phyloP scores from a whole-genome alignment of 2,113 vertebrate genomes.

The Empidonax alnorum region DNA sequence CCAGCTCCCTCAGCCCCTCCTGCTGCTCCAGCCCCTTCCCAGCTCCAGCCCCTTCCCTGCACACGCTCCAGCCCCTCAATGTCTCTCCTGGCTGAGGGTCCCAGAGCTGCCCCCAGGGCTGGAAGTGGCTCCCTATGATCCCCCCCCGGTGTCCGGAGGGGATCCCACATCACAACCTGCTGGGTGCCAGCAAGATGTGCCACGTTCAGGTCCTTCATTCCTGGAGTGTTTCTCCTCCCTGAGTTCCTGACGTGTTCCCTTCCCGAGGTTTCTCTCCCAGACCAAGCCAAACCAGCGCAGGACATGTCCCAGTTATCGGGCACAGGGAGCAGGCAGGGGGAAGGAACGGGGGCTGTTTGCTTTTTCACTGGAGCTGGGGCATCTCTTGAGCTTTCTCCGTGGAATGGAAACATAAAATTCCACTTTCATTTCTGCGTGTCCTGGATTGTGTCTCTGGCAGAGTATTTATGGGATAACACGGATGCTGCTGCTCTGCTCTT shows the following conservation, averaged over 20 bases:
- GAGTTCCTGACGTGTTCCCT: accelerated
- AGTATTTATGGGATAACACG: not conserved
- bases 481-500: not conserved
- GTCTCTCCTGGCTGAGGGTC: not conserved
- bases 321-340: accelerated
- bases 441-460: not conserved
- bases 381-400: not conserved
- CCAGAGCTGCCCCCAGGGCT: not conserved
- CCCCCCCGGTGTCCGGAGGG: no score
- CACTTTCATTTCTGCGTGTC: not conserved
- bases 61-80: not conserved
- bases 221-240: not conserved
- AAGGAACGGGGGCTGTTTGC: not conserved
- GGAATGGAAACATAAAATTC: not conserved
- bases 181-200: accelerated
- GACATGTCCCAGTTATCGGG: not conserved
- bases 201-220: accelerated
- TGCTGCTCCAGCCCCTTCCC: not conserved
- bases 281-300: not conserved
- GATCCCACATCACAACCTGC: no score
- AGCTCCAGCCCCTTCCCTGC: not conserved
- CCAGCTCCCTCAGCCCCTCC: not conserved
- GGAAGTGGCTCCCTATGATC: no score
- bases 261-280: not conserved
- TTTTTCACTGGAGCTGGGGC: not conserved